Evolutionary conservation across 2,797 vertebrate species (phyloP).

Genomic region (Prunella strophiata): DNA sequence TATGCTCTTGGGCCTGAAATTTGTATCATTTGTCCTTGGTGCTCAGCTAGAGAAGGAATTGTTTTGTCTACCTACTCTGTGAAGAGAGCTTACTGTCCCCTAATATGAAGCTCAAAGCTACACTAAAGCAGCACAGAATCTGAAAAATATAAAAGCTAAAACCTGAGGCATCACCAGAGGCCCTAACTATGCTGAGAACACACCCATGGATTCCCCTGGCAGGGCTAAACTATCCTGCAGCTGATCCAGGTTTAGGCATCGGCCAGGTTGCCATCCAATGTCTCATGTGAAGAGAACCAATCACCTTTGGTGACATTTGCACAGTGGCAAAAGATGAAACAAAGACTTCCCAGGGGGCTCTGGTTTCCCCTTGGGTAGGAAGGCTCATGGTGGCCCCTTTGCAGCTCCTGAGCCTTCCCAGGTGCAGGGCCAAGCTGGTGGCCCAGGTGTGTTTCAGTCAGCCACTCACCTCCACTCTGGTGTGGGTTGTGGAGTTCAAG

Average conservation of each 20-base stretch:
- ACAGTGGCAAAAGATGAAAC: neutral
- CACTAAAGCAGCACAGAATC: neutral
- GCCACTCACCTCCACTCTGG: neutral
- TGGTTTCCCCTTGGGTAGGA: neutral
- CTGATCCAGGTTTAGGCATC: neutral
- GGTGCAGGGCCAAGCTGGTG: neutral
- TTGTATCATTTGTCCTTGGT: neutral
- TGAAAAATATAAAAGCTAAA: neutral
- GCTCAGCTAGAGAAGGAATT: neutral
- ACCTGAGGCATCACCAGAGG: neutral
- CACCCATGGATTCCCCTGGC: neutral
- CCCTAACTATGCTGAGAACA: neutral
- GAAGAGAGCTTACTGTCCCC: neutral
- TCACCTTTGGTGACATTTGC: neutral
- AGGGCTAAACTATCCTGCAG: neutral
- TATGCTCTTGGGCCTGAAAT: neutral
- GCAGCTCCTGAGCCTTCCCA: fast-evolving
- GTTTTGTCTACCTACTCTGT: neutral
- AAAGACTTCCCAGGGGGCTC: neutral
- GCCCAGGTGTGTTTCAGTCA: fast-evolving
- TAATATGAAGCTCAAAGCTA: neutral
- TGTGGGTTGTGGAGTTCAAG: neutral
- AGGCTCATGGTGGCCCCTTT: fast-evolving
- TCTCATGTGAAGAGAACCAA: neutral
- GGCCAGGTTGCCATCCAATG: neutral